These are phyloP conservation scores for Dryobotodes eremita DNA, from an alignment of 2,888 invertebrate species.

Conservation along the genomic window DNA sequence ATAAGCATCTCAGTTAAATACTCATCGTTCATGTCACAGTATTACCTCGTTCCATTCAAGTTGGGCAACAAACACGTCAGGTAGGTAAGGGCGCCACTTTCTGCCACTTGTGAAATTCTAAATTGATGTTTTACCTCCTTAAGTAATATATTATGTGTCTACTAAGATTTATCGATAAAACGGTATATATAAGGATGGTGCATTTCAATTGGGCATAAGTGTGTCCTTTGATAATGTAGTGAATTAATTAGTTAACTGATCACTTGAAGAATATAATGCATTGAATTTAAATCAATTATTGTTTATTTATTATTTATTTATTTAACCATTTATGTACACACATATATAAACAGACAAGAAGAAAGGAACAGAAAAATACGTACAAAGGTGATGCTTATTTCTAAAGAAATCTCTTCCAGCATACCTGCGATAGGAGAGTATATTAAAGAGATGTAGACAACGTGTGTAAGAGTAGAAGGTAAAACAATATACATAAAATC, in stretches of 20 bases:
- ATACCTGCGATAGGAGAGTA: too few relatives aligned
- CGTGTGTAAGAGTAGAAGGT: too few relatives aligned
- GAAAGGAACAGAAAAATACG: too few relatives aligned
- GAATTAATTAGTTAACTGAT: background rate
- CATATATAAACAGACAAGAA: too few relatives aligned
- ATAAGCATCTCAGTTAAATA: background rate
- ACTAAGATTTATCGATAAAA: background rate
- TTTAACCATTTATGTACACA: too few relatives aligned
- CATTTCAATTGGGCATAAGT: background rate
- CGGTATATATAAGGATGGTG: constrained; percentile 1
- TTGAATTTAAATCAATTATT: too few relatives aligned
- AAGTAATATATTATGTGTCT: background rate
- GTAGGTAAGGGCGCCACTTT: constrained; percentile 45
- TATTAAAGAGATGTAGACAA: too few relatives aligned
- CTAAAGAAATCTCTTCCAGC: too few relatives aligned
- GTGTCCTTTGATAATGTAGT: constrained; percentile 4
- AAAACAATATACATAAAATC: too few relatives aligned
- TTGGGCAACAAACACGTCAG: constrained; percentile 50
- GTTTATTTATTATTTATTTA: too few relatives aligned
- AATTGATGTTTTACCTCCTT: constrained; percentile 25
- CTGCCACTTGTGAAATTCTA: constrained; percentile 45
- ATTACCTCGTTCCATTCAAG: background rate
- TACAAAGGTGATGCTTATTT: too few relatives aligned
- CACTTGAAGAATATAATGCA: background rate
- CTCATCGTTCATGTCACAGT: constrained; percentile 5